phyloP scores from a whole-genome alignment of 2,888 invertebrate species.

The Latheticus oryzae region DNA sequence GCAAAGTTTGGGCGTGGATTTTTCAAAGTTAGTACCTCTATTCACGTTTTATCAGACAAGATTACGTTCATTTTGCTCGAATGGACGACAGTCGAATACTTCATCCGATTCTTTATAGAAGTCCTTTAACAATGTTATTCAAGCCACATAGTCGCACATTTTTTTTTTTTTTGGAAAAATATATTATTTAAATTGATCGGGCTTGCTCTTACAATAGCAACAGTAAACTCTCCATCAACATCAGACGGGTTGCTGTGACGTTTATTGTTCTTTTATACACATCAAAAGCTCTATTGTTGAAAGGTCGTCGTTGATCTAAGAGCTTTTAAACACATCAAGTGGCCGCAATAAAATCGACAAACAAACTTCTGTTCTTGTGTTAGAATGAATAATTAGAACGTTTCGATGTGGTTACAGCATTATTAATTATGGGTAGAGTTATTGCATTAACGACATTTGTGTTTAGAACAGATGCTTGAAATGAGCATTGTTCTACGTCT shows the following conservation, averaged over 20 bases:
- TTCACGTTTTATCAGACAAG: slow-evolving; percentile 20
- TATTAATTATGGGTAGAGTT: slow-evolving; percentile 19
- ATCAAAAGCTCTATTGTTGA: slow-evolving; percentile 21
- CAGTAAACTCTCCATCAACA: slow-evolving; percentile 20
- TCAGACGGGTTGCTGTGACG: slow-evolving; percentile 7
- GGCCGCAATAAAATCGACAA: slow-evolving; percentile 13
- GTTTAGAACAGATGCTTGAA: slow-evolving; percentile 17
- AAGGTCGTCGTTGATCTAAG: slow-evolving; percentile 9
- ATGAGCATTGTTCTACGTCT: slow-evolving; percentile 25
- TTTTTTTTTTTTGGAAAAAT: too few species aligned
- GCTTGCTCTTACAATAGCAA: slow-evolving; percentile 12
- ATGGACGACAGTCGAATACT: slow-evolving; percentile 16
- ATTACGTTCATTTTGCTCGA: slow-evolving; percentile 23
- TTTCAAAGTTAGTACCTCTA: slow-evolving; percentile 25
- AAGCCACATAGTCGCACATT: too few species aligned
- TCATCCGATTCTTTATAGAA: slow-evolving; percentile 15
- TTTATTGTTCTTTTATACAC: slow-evolving; percentile 32
- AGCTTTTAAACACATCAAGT: slow-evolving; percentile 16
- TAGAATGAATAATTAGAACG: slow-evolving; percentile 4
- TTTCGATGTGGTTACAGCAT: slow-evolving; percentile 5
- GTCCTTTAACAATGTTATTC: slow-evolving; percentile 14
- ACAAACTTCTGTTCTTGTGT: background rate
- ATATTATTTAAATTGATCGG: slow-evolving; percentile 11
- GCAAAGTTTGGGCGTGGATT: slow-evolving; percentile 21
- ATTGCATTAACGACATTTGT: slow-evolving; percentile 17